Percentiles rank a stretch among this genome's conserved stretches.
phyloP scores from a whole-genome alignment of 2,113 vertebrate genomes.

The Ginglymostoma cirratum region DNA sequence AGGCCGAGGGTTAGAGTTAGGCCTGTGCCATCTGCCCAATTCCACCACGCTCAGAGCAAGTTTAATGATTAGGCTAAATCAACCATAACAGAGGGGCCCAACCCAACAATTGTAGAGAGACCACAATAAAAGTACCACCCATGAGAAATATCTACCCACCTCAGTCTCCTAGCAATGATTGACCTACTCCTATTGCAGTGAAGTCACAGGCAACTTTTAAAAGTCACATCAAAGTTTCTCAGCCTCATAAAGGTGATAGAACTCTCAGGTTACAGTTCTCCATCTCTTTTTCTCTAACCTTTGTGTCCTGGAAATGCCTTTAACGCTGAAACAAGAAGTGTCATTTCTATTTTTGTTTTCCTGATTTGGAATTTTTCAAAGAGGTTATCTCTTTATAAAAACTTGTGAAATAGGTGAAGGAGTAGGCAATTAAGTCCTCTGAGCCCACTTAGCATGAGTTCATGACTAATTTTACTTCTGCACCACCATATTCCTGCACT shows the following conservation, averaged over 20 bases:
- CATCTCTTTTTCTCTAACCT: background rate
- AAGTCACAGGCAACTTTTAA: background rate
- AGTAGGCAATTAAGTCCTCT: too few relatives aligned
- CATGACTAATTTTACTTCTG: too few relatives aligned
- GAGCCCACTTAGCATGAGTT: too few relatives aligned
- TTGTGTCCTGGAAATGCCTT: background rate
- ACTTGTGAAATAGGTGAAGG: too few relatives aligned
- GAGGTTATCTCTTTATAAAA: too few relatives aligned
- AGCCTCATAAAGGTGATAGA: background rate
- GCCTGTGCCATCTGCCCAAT: background rate
- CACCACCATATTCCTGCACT: too few relatives aligned
- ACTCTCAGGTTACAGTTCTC: background rate
- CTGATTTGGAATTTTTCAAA: background rate
- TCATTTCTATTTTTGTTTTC: background rate
- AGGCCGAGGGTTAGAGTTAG: background rate
- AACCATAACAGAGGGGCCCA: background rate
- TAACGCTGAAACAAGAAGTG: background rate
- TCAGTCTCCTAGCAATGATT: background rate
- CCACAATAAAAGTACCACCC: background rate
- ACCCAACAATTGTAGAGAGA: background rate
- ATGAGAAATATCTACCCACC: background rate
- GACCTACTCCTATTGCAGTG: background rate
- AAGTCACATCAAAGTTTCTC: background rate
- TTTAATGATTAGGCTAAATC: background rate
- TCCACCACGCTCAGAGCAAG: background rate